Evolutionary conservation across 30 jellyfish, hydroid and myxozoan species (phyloP), one percentile per base, ranked within the genome.

Genomic region (Hydractinia symbiolongicarpus): DNA sequence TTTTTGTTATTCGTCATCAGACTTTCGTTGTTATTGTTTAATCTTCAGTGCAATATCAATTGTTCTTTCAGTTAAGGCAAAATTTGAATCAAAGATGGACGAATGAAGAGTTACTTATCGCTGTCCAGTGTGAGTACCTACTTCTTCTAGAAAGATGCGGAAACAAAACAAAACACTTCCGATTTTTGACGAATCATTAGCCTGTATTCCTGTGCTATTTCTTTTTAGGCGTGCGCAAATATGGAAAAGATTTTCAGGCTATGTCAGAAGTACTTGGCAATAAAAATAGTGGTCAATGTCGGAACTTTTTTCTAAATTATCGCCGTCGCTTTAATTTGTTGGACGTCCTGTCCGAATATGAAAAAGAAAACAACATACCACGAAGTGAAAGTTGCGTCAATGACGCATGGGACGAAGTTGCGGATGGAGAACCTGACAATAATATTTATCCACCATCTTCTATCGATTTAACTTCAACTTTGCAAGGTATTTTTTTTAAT

Each of bases 251-350:
- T 81, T 94, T 94, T 73, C 88, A 86, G 77, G 96, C 96, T 14
- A 94, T 94, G 99, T 96, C 99, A 17, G 99, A 94, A 85, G 99
- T 94, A 4, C 90, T 94, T 5, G 99, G 99, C 50, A 94, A 94
- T 86, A 94, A 94, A 72, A 94, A 86, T 60, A 86, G 69, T 68
- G 75, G 84, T 53, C 99, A 94, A 55, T 94, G 99, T 81, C 88
- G 95, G 20, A 88, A 86, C 80, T 94, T 94, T 78, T 94, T 94
- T 77, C 90, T 94, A 9, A 94, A 94, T 78, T 88, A 94, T 81
- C 96, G 99, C 15, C 96, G 99, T 50, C 96, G 99, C 49, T 94
- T 94, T 86, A 86, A 88, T 83, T 85, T 94, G 10, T 77, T 86
- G 54, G 96, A 89, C 66, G 92, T 94, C 66, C 82, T 94, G 15